These are phyloP conservation scores for Clunio marinus DNA, from an alignment of 2,888 invertebrate genomes.

Conservation along the genomic window DNA sequence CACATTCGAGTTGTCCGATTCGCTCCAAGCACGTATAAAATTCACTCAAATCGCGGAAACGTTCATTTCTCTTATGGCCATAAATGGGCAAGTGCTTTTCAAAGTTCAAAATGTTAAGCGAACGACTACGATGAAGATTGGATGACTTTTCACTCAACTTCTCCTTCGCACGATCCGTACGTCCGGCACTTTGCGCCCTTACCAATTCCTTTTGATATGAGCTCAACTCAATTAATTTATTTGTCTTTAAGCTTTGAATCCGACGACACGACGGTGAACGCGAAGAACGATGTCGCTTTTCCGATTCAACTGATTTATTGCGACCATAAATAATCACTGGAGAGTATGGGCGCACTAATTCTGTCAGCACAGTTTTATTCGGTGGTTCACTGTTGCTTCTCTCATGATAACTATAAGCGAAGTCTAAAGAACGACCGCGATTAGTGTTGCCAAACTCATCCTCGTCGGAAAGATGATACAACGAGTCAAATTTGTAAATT, in stretches of 20 bases:
- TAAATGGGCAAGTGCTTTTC: constrained; percentile 49
- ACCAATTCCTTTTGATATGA: constrained; percentile 51
- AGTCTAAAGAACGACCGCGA: constrained; percentile 49
- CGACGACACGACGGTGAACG: constrained; percentile 63
- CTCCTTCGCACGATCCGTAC: constrained; percentile 51
- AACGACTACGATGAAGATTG: constrained; percentile 36
- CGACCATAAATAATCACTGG: constrained; percentile 45
- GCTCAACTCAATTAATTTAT: constrained; percentile 34
- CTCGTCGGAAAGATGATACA: constrained; percentile 42
- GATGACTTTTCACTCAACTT: constrained; percentile 41
- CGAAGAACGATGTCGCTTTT: constrained; percentile 52
- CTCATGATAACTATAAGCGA: constrained; percentile 51
- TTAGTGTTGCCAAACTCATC: constrained; percentile 45
- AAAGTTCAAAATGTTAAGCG: constrained; percentile 50
- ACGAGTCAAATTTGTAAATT: constrained; percentile 41
- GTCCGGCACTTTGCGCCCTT: constrained; percentile 64
- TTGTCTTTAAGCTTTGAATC: constrained; percentile 53
- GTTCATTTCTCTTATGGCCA: constrained; percentile 61
- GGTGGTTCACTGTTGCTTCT: constrained; percentile 65
- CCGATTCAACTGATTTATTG: constrained; percentile 46
- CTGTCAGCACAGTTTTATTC: constrained; percentile 47
- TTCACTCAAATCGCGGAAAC: constrained; percentile 78
- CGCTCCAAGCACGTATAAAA: constrained; percentile 83
- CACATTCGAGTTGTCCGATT: constrained; percentile 74
- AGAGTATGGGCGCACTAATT: constrained; percentile 52